These are phyloP conservation scores for Cantharis rustica DNA, from an alignment of 2,888 invertebrate species.

Conservation along the genomic window DNA sequence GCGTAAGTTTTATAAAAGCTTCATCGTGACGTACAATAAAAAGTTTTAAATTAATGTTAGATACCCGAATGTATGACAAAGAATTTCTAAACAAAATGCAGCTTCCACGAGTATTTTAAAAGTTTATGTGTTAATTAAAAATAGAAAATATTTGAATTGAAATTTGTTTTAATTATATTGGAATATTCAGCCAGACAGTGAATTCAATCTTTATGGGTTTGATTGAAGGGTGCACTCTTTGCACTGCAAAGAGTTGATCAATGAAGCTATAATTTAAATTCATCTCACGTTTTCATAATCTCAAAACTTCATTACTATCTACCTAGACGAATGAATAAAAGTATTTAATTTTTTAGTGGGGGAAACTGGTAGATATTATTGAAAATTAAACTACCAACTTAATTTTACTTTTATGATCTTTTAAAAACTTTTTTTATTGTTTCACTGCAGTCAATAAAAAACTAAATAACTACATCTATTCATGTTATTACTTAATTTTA, in stretches of 20 bases:
- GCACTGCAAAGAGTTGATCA: slow-evolving; percentile 43
- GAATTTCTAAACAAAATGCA: neutral
- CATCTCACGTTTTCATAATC: slow-evolving; percentile 57
- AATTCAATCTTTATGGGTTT: slow-evolving; percentile 23
- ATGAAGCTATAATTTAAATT: slow-evolving; percentile 54
- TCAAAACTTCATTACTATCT: slow-evolving; percentile 57
- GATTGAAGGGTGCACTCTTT: slow-evolving; percentile 23
- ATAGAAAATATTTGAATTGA: neutral
- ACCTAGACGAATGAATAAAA: slow-evolving; percentile 38
- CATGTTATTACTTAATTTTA: no score
- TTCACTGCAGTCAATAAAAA: neutral
- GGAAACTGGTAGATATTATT: neutral
- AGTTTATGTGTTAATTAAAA: neutral
- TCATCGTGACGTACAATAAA: slow-evolving; percentile 3
- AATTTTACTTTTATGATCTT: neutral
- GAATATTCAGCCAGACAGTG: neutral
- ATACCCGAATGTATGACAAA: neutral
- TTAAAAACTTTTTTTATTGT: no score
- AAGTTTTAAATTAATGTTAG: neutral
- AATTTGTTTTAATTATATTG: slow-evolving; percentile 3
- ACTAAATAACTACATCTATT: no score
- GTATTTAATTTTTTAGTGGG: neutral
- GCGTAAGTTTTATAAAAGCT: slow-evolving; percentile 13
- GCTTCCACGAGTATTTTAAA: neutral
- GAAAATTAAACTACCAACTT: neutral